Conservation (phyloP, 2,888 invertebrate genomes). For the Galeopsomyia nigrocyanea region DNA sequence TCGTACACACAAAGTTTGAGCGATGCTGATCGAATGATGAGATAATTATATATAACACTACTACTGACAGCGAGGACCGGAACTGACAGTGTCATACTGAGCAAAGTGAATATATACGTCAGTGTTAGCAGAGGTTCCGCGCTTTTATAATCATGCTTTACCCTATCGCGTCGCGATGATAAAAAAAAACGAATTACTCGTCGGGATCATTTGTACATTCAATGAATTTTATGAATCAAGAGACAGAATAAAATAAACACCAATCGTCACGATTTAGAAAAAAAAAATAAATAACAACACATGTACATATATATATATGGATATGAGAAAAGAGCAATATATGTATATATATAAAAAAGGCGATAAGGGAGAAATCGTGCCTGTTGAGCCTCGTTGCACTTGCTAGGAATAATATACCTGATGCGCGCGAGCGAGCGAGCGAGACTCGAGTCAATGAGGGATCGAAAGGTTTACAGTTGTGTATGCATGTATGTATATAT, state of each 20-base stretch:
- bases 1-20: too few relatives aligned
- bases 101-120: constrained; percentile 69
- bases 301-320: constrained; percentile 25
- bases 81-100: constrained; percentile 70
- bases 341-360: not conserved
- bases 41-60: constrained; percentile 12
- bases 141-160: constrained; percentile 31
- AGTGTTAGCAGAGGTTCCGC: constrained; percentile 62
- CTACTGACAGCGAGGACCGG: constrained; percentile 59
- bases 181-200: constrained; percentile 6
- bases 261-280: not conserved
- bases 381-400: constrained; percentile 38
- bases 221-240: not conserved
- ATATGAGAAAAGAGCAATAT: not conserved
- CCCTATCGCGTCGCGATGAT: not conserved
- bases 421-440: constrained; percentile 23
- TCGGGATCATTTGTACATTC: not conserved
- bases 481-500: constrained; percentile 4
- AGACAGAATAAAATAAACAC: constrained; percentile 10
- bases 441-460: too few relatives aligned
- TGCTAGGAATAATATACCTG: constrained; percentile 27
- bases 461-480: too few relatives aligned
- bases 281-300: constrained; percentile 6
- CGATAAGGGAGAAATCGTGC: constrained; percentile 44
- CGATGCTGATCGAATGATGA: not conserved